Base-by-base conservation (phyloP, 2,113 vertebrate species). In the Paraplagusia blochii region DNA sequence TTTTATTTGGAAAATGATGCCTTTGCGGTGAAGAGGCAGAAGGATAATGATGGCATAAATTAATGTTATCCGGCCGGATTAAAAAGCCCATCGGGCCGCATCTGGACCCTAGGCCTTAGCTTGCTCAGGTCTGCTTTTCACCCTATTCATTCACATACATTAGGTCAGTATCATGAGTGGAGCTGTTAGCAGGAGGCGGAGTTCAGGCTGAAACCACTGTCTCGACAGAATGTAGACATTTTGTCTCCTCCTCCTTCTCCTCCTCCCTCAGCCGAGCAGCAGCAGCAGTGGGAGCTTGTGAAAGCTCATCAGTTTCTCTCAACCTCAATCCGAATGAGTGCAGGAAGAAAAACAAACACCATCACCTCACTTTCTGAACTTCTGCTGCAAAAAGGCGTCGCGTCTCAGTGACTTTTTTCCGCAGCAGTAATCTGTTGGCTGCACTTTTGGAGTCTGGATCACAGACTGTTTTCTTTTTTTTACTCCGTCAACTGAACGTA, bases 191-290 rank as follows among this genome's bases (percentile, higher is more conserved):
- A 19, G 57, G 44, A 17, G 74, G 59, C 34, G 69, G 46, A 36
- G 64, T 52, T 36, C 13, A 17, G 42, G 11, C 22, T 35, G 43
- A 59, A 72, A 59, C 42, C 54, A 44, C 43, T 15, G 16, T 8
- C 36, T 59, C 58, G 3, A 44, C 62, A 58, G 49, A 66, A 50
- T 69, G 12, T 63, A 48, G 46, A 42, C 38, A 38, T 9, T 52
- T 39, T 70, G 59, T 70, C 70, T 40, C 69, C 62, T 66, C 33
- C 54, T 40, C 38, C 38, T 40, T 13, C 13, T 43, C 42, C 42
- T 15, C 49, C 29, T 58, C n/a, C 46, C 16, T 53, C 58, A 35
- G 59, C 59, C 46, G 47, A 52, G 38, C 46, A 29, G 53, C 58
- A 34, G 59, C 59, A 46, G 52, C 17, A 52, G 35, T 10, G 35